Base-by-base conservation (phyloP, 1,140 invertebrate species). In the Leptopilina boulardi region DNA sequence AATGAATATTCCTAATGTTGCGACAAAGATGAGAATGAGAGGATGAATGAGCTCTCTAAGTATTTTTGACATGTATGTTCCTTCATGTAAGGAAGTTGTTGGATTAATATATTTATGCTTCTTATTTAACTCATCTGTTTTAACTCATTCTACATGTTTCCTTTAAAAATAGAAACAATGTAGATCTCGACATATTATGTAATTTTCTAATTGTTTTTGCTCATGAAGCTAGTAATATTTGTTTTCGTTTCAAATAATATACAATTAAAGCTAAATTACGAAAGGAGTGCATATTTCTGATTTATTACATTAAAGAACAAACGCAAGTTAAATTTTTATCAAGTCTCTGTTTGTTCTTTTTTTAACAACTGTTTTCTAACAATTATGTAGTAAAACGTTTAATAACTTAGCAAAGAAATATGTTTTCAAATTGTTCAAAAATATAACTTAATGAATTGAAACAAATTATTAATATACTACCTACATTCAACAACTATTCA, bases 1-100 rank as follows among this genome's bases (percentile, higher is more conserved):
- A 26, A 66, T 18, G 13, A 66, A 66, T 66, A 66, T 66, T 66
- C 59, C 15, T 66, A 66, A 66, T 13, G 26, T 66, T 66, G 21
- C 26, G 26, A 30, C 26, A 34, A 66, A 9, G 19, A 66, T 66
- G 21, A 66, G 15, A 66, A 66, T 66, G 18, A 66, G 56, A 66
- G 21, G 59, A 66, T 30, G 59, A 66, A 66, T 21, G 56, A 21
- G 23, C 23, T 21, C 56, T 66, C 56, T 66, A 30, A 30, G 21
- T 66, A 26, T 26, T 30, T 66, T 66, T 66, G 3, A 66, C 19
- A 11, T 15, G 23, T 66, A 30, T 21, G 56, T 66, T 66, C 56
- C 10, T 26, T 23, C 23, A 21, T 13, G 21, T 4, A 30, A 21
- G 19, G 21, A 30, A 66, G 23, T 30, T 66, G 23, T 66, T 66